phyloP scores from a whole-genome alignment of 1,140 invertebrate genomes.

The Varroa destructor region DNA sequence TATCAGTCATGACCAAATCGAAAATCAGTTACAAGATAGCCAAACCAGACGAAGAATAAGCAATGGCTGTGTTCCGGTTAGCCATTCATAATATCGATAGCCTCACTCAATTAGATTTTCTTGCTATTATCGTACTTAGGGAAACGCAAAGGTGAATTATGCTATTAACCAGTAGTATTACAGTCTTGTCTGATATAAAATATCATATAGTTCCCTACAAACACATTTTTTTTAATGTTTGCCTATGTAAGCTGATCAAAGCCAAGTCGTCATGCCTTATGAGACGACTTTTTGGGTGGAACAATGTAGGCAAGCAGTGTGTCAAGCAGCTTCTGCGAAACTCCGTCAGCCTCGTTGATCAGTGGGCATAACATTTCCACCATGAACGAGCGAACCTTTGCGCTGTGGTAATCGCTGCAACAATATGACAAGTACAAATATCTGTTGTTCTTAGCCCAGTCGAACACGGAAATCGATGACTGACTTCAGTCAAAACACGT shows the following conservation, averaged over 20 bases:
- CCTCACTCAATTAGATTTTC: too few species aligned
- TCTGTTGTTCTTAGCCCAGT: conserved; percentile 26
- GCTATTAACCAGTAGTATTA: too few species aligned
- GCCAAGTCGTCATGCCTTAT: neutral
- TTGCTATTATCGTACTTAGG: too few species aligned
- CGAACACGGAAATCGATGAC: conserved; percentile 25
- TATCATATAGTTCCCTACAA: too few species aligned
- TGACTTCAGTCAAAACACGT: too few species aligned
- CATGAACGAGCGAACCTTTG: conserved; percentile 91
- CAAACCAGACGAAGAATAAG: neutral
- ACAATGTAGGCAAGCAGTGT: conserved; percentile 87
- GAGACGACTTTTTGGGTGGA: conserved; percentile 65
- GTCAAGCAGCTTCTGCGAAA: conserved; percentile 82
- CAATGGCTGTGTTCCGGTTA: too few species aligned
- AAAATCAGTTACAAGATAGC: neutral
- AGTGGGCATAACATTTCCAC: conserved; percentile 82
- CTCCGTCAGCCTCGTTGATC: conserved; percentile 84
- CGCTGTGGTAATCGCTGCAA: conserved; percentile 80
- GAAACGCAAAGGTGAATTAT: too few species aligned
- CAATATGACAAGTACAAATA: conserved; percentile 32
- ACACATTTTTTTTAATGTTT: too few species aligned
- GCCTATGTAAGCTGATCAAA: neutral
- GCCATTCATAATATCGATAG: too few species aligned
- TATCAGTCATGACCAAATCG: neutral
- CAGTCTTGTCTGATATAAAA: too few species aligned